Evolutionary conservation across 1,140 invertebrate species (phyloP).

Genomic region (Drosophila parvula): DNA sequence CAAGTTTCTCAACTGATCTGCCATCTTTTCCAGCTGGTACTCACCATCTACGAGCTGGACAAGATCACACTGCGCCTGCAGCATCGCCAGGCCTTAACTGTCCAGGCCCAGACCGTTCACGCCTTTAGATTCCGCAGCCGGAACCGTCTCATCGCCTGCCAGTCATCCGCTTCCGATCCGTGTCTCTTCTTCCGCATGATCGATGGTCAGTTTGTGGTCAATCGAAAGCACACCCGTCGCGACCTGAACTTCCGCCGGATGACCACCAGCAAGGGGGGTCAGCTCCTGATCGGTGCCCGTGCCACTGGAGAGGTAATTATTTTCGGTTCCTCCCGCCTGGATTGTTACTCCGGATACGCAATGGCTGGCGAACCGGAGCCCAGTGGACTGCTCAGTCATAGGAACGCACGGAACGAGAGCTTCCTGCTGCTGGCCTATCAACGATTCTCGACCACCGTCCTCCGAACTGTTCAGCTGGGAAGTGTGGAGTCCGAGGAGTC

Average conservation of each 20-base stretch:
- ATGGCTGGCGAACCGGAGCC: slow-evolving; percentile 27
- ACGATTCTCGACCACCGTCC: slow-evolving; percentile 14
- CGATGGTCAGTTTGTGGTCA: slow-evolving; percentile 67
- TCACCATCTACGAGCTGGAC: slow-evolving; percentile 62
- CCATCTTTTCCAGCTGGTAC: slow-evolving; percentile 43
- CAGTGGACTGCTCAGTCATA: slow-evolving; percentile 46
- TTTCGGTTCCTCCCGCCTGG: slow-evolving; percentile 65
- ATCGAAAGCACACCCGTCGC: slow-evolving; percentile 47
- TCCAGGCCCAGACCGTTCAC: slow-evolving; percentile 51
- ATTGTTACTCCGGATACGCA: slow-evolving; percentile 71
- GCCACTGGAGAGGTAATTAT: slow-evolving; percentile 64
- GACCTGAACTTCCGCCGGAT: slow-evolving; percentile 58
- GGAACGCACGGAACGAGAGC: slow-evolving; percentile 58
- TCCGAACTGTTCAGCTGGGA: slow-evolving; percentile 71
- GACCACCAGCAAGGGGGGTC: slow-evolving; percentile 37
- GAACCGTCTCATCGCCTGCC: slow-evolving; percentile 68
- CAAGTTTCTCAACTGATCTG: not conserved
- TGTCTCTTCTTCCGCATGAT: slow-evolving; percentile 66
- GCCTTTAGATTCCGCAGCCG: slow-evolving; percentile 53
- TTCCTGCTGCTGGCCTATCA: slow-evolving; percentile 61
- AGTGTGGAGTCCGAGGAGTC: slow-evolving; percentile 21
- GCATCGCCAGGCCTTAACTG: slow-evolving; percentile 61
- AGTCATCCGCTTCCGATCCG: not conserved
- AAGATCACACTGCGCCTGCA: slow-evolving; percentile 30
- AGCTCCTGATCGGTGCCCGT: slow-evolving; percentile 55